phyloP scores from a whole-genome alignment of 1,140 invertebrate species.

The Hylaeus anthracinus region DNA sequence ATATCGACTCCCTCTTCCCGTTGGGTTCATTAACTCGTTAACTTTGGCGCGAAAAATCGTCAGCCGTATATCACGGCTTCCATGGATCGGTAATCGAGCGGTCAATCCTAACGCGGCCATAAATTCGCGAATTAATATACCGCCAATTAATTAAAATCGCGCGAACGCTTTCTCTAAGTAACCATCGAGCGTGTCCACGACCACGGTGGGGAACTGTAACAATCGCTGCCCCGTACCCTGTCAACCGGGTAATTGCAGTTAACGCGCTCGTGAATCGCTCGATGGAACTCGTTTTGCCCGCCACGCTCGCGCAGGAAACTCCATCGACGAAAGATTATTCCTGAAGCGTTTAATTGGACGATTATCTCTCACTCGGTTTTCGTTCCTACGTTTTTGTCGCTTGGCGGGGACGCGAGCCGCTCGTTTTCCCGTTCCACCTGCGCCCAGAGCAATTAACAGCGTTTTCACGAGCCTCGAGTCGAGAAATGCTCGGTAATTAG shows the following conservation, averaged over 20 bases:
- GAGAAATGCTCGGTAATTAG: too few relatives aligned
- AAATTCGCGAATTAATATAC: conserved; percentile 67
- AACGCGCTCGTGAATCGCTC: conserved; percentile 26
- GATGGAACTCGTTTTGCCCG: conserved; percentile 13
- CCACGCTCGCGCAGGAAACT: conserved; percentile 25
- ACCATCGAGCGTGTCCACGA: conserved; percentile 12
- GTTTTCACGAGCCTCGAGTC: too few relatives aligned
- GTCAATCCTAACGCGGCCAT: conserved; percentile 62
- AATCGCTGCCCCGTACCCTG: conserved; percentile 25
- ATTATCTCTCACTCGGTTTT: conserved; percentile 37
- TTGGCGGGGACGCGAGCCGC: neutral
- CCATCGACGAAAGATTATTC: conserved; percentile 38
- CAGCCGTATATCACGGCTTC: conserved; percentile 55
- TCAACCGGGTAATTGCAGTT: conserved; percentile 42
- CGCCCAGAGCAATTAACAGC: neutral
- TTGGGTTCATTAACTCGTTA: conserved; percentile 67
- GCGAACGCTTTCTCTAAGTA: conserved; percentile 36
- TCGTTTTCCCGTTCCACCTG: neutral
- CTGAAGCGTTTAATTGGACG: conserved; percentile 42
- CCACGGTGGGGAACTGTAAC: conserved; percentile 52
- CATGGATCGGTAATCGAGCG: conserved; percentile 60
- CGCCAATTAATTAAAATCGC: conserved; percentile 64
- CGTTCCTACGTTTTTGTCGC: conserved; percentile 16
- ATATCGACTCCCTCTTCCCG: conserved; percentile 63
- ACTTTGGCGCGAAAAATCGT: conserved; percentile 60